Conservation (phyloP, 2,888 invertebrate species). For the Xanthorhoe designata region DNA sequence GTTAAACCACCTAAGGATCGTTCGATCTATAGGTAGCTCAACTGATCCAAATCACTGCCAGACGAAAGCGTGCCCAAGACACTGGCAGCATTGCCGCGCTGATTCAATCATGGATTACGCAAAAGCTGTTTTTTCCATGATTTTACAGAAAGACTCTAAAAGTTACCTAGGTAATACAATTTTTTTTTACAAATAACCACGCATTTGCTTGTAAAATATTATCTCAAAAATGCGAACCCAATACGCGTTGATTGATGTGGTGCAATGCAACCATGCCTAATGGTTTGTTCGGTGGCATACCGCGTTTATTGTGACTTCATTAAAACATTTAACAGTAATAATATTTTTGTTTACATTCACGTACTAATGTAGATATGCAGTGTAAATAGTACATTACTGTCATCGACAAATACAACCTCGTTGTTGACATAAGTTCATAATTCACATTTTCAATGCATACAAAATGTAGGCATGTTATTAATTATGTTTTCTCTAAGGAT, state of each 20-base stretch:
- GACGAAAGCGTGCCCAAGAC: no score
- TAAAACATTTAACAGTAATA: background rate
- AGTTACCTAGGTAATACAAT: no score
- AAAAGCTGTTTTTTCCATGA: no score
- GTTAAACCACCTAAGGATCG: no score
- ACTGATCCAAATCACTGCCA: no score
- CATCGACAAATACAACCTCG: constrained; percentile 46
- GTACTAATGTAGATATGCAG: constrained; percentile 26
- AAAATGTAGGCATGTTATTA: background rate
- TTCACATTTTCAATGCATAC: constrained; percentile 44
- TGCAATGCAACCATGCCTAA: background rate
- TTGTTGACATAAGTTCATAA: constrained; percentile 52
- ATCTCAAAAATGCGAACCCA: no score
- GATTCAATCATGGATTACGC: no score
- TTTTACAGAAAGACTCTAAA: no score
- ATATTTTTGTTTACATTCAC: constrained; percentile 48
- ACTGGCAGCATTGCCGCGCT: no score
- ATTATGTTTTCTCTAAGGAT: background rate
- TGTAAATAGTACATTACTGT: constrained; percentile 47
- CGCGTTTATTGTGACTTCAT: constrained; percentile 10
- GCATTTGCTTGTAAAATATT: no score
- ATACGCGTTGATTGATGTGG: background rate
- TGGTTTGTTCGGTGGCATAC: background rate
- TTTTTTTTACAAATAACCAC: no score
- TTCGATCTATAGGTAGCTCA: no score